Evolutionary conservation across 1,140 invertebrate genomes (phyloP), one percentile per base, ranked within the genome.

Genomic region (Chymomyza costata): DNA sequence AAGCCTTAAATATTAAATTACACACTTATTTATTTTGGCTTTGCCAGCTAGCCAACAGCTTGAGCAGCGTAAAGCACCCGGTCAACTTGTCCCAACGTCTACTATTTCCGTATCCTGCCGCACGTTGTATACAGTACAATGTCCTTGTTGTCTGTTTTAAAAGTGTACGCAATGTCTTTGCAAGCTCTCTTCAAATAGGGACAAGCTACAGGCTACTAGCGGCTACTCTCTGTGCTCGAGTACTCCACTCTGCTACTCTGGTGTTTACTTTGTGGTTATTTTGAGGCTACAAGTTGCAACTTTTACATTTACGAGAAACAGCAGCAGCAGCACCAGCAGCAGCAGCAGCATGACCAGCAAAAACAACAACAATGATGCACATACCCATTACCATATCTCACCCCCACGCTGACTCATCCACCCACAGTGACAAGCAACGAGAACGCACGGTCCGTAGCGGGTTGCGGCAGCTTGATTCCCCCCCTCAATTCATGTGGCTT

Each of bases 201-300:
- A n/a, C n/a, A n/a, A n/a, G n/a, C n/a, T n/a, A n/a, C n/a, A n/a
- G n/a, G n/a, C n/a, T n/a, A n/a, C n/a, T n/a, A n/a, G n/a, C n/a
- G n/a, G n/a, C n/a, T n/a, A n/a, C n/a, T 54, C 65, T 62, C 60
- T 49, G 38, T 39, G 21, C 43, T 21, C 25, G 53, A 31, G 40
- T 45, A 18, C 16, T 41, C 43, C 25, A 31, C 50, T 46, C 18
- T 41, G 70, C 45, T 73, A 78, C 71, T 80, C 54, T 59, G 63
- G 71, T 78, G 73, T 78, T 78, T 78, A 78, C 73, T 80, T 78
- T 80, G 73, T 80, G 73, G 73, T 61, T 78, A 78, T 78, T 78
- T 78, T 78, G 73, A 71, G 73, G 73, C 74, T 80, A 68, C 73
- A 68, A 78, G 73, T 73, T 78, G 73, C 73, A 73, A 73, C 63